Evolutionary conservation across 2,797 vertebrate species (phyloP), one percentile per base, ranked within the genome.

Genomic region (Periophthalmus magnuspinnatus): DNA sequence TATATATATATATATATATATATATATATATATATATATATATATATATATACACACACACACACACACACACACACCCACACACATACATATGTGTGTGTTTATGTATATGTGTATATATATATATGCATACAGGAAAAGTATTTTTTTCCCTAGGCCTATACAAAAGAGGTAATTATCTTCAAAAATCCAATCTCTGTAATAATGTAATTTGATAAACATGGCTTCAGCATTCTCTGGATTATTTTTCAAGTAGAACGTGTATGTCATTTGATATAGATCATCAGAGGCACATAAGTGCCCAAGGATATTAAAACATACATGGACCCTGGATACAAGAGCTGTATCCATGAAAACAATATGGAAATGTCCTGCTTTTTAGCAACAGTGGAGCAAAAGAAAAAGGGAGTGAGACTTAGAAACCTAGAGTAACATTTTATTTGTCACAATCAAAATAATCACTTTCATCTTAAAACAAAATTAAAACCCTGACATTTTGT

Each of bases 271-370:
- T 21, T 56, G 17, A 75, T 24, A 59, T 38, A 65, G 65, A 69
- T 32, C 36, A 66, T 70, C 22, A 52, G 22, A 52, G 61, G 65
- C 36, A 32, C 38, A 22, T 33, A 82, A 58, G 72, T 63, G 70
- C 34, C 7, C 13, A 34, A 16, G 41, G 67, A 1, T 22, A 70
- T 74, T 68, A 71, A 78, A 81, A 72, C 58, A 58, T 72, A 81
- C 62, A 69, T 61, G 7, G 41, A 73, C 68, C 66, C 65, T 57
- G 71, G 57, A 74, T 68, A 67, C 70, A 80, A 50, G 72, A 86
- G 79, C 74, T 64, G 84, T 85, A 84, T 77, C 83, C 86, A 69
- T 82, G 75, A 82, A 77, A 87, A 84, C 83, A 70, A 69, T 79
- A 82, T 80, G 78, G 62, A 88, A 84, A 83, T 72, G 75, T 74